These are phyloP conservation scores for Phaethon lepturus DNA, from an alignment of 2,113 vertebrate genomes.

Conservation along the genomic window DNA sequence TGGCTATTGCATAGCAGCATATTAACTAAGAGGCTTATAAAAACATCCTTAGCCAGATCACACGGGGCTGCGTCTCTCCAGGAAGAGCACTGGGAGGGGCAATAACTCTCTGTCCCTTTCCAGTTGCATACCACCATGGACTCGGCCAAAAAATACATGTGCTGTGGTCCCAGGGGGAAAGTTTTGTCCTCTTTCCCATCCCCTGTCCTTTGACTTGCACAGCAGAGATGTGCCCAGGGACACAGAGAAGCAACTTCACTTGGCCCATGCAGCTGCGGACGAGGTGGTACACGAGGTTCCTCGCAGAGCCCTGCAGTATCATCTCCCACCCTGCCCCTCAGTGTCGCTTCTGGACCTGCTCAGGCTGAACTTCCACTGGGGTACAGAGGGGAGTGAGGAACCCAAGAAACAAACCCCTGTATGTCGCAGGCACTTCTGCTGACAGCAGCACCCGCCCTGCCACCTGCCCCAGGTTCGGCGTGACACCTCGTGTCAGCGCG, in stretches of 20 bases:
- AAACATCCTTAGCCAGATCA: background rate
- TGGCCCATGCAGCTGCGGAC: background rate
- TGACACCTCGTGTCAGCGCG: rapidly evolving
- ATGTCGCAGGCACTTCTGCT: rapidly evolving
- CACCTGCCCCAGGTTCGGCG: rapidly evolving
- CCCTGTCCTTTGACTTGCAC: background rate
- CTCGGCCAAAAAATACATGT: background rate
- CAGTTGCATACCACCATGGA: rapidly evolving
- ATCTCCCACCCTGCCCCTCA: background rate
- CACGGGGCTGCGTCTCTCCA: background rate
- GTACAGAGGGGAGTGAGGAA: background rate
- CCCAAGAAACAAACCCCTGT: background rate
- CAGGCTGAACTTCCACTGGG: background rate
- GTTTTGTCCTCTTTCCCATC: background rate
- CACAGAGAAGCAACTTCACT: background rate
- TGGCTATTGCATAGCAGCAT: background rate
- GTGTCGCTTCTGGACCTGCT: background rate
- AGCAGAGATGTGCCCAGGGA: background rate
- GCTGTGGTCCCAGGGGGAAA: background rate
- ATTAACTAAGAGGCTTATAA: background rate
- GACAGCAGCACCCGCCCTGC: background rate
- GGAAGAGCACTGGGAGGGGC: background rate
- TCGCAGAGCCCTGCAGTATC: rapidly evolving
- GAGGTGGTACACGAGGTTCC: rapidly evolving
- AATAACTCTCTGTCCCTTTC: background rate